Conservation (phyloP, 2,888 invertebrate genomes). For the Lasioglossum oenotherae region DNA sequence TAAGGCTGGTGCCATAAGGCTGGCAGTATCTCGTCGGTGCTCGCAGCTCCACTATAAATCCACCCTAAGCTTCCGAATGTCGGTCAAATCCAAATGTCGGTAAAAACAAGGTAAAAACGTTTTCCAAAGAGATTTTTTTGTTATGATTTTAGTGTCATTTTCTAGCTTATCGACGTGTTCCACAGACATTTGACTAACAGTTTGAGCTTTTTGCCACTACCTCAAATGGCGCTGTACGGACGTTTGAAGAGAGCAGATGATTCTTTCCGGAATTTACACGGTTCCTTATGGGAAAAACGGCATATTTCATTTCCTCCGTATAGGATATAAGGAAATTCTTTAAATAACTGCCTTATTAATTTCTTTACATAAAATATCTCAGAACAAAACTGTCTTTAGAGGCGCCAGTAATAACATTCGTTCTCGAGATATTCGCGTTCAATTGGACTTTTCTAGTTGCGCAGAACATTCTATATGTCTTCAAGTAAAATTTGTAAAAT, state of each 20-base stretch:
- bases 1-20: too few species aligned
- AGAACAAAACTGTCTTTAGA: not conserved
- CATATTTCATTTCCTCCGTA: not conserved
- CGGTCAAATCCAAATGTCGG: too few species aligned
- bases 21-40: too few species aligned
- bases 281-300: not conserved
- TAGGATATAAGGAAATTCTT: not conserved
- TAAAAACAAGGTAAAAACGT: too few species aligned
- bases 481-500: not conserved
- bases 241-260: not conserved
- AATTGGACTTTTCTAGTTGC: not conserved
- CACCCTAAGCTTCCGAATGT: too few species aligned
- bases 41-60: too few species aligned
- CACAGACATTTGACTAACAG: not conserved
- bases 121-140: too few species aligned
- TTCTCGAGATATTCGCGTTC: not conserved
- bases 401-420: not conserved
- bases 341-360: not conserved
- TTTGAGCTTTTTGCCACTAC: not conserved
- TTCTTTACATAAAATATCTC: not conserved
- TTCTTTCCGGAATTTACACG: not conserved
- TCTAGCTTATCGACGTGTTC: too few species aligned
- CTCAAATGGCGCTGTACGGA: not conserved
- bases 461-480: not conserved
- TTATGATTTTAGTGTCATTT: too few species aligned